Conservation (phyloP, 92 coral and sea anemone species). For the Ricordea florida region DNA sequence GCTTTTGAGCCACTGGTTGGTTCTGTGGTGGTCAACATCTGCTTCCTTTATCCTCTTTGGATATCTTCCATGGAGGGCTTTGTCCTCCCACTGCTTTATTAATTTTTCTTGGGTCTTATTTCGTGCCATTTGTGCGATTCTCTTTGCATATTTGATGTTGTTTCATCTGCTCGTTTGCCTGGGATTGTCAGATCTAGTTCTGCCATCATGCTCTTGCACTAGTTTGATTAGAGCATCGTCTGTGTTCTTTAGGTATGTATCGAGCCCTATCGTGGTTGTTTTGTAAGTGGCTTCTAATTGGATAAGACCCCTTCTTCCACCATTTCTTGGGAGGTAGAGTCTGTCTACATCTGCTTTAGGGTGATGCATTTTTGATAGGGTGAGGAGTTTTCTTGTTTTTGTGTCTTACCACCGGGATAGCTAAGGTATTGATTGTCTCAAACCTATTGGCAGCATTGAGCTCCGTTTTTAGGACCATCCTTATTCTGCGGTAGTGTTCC, state of each 20-base stretch:
- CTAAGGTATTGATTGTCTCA: conserved; percentile 20
- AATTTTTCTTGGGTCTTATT: not conserved
- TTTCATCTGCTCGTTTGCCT: not conserved
- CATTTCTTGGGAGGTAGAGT: conserved; percentile 4
- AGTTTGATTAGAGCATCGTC: not conserved
- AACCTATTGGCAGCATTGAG: conserved; percentile 24
- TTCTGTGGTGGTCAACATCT: conserved; percentile 5
- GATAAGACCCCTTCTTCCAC: conserved; percentile 10
- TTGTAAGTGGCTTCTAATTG: conserved; percentile 10
- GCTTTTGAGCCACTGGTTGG: conserved; percentile 1
- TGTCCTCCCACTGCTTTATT: not conserved
- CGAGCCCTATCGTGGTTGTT: not conserved
- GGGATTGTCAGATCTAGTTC: not conserved
- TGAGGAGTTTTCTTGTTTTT: conserved; percentile 17
- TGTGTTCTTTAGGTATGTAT: not conserved
- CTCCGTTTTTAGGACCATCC: conserved; percentile 34
- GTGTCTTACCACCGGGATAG: not conserved
- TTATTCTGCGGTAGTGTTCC: conserved; percentile 32
- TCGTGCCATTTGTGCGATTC: not conserved
- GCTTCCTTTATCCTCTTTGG: not conserved
- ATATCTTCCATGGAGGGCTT: conserved; percentile 4
- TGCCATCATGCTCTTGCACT: not conserved
- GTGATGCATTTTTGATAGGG: conserved; percentile 22
- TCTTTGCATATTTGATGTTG: not conserved
- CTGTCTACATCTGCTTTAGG: conserved; percentile 26